Base-by-base conservation (phyloP, 2,888 invertebrate genomes). In the Odontocolon sp. region DNA sequence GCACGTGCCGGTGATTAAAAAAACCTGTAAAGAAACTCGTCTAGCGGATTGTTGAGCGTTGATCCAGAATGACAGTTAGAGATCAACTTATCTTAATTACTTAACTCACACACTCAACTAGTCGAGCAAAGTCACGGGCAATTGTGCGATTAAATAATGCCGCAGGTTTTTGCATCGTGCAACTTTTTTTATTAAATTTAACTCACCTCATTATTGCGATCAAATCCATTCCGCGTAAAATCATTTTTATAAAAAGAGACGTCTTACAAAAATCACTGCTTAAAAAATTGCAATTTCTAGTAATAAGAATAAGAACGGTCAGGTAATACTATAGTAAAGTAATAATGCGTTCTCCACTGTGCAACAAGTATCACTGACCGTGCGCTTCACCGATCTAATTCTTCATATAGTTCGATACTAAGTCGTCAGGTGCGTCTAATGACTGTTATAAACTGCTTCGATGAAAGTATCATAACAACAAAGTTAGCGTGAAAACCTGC, bases 51-150 rank as follows among this genome's bases (percentile, higher is more conserved):
- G 52, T 28, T 28, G 28, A 52, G 2, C 54, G 33, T 54, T 16
- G 31, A 54, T 18, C 54, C 16, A 54, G 33, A 18, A 2, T 9
- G 6, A 33, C 16, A 16, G 18, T 23, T 16, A 31, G 11, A 9
- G 33, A 61, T 61, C 18, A 14, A 33, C 61, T 31, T 61, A 14
- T 11, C 3, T 11, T 11, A 47, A 47, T 21, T 6, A 47, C 14
- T 21, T 8, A 61, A 11, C 31, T 28, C n/a, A 21, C 4, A 14
- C 28, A 31, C 40, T 38, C 42, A 21, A 4, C 42, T 54, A 42
- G 31, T 42, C 18, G 40, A 2, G 18, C 42, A 66, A 66, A 66
- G 56, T 67, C 67, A 56, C 21, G 42, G 42, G 1, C 23, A 56
- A 56, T 45, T 33, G 40, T 31, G 8, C 6, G 14, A 56, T 56